phyloP scores from a whole-genome alignment of 2,888 invertebrate species.

The Dynastes tityus region DNA sequence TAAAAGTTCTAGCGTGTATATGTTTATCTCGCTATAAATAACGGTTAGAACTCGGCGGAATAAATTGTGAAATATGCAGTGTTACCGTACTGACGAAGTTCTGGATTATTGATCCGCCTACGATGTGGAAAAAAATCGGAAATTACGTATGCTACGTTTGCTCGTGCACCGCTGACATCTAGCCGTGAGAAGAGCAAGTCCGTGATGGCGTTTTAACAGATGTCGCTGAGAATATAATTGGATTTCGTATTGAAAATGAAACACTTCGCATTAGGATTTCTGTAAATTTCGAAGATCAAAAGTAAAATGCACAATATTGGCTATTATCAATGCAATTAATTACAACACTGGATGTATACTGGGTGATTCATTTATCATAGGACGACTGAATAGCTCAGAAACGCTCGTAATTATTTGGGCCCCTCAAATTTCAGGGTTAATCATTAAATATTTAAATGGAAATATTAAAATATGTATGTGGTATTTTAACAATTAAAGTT shows the following conservation, averaged over 20 bases:
- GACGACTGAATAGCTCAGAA: no score
- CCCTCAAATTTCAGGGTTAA: no score
- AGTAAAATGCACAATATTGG: no score
- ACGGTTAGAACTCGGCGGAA: not conserved
- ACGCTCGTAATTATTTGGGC: no score
- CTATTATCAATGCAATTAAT: no score
- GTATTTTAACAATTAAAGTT: no score
- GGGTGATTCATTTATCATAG: no score
- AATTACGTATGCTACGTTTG: conserved; percentile 2
- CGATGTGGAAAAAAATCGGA: conserved; percentile 11
- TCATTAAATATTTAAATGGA: no score
- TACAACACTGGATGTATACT: no score
- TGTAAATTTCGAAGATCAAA: no score
- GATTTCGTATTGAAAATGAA: not conserved
- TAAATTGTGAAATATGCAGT: conserved; percentile 26
- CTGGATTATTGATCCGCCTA: conserved; percentile 29
- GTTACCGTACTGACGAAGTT: not conserved
- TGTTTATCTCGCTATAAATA: conserved; percentile 9
- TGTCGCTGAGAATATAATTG: not conserved
- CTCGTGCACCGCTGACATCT: conserved; percentile 15
- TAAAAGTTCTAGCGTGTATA: not conserved
- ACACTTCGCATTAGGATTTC: no score
- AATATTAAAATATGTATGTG: no score
- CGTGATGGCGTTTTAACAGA: not conserved
- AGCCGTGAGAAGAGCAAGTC: conserved; percentile 8